A percentile compares a stretch with the other conserved stretches of the same genome.
Evolutionary conservation across 2,888 invertebrate genomes (phyloP).

Genomic region (Dyspetes luteomarginatus): DNA sequence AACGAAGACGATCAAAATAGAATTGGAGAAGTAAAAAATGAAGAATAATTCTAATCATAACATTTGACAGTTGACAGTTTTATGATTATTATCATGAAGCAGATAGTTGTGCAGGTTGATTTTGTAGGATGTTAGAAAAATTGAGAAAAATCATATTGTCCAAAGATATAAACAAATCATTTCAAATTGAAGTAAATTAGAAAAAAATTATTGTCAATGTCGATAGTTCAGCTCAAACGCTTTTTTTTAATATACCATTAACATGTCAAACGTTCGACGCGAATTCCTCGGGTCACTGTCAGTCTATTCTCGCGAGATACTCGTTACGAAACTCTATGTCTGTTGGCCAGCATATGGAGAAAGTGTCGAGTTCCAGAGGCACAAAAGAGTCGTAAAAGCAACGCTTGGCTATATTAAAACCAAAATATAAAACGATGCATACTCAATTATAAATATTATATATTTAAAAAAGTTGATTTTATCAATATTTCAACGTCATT

Average conservation of each 20-base stretch:
- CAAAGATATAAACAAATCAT: not conserved
- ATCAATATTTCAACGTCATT: not conserved
- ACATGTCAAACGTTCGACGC: not conserved
- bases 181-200: not conserved
- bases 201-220: not conserved
- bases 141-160: not conserved
- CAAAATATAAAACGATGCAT: not conserved
- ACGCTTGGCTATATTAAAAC: not conserved
- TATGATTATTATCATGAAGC: not conserved
- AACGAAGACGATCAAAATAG: too few species aligned
- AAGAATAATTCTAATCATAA: not conserved
- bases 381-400: not conserved
- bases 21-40: too few species aligned
- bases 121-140: not conserved
- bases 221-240: not conserved
- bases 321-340: not conserved
- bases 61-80: not conserved
- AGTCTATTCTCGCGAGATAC: not conserved
- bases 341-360: not conserved
- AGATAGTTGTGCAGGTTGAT: not conserved
- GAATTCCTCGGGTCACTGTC: not conserved
- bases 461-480: not conserved
- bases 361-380: slow-evolving; percentile 6
- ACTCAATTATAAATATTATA: not conserved
- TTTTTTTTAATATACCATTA: not conserved